Conservation (phyloP, 2,113 vertebrate species). For the Physeter macrocephalus region DNA sequence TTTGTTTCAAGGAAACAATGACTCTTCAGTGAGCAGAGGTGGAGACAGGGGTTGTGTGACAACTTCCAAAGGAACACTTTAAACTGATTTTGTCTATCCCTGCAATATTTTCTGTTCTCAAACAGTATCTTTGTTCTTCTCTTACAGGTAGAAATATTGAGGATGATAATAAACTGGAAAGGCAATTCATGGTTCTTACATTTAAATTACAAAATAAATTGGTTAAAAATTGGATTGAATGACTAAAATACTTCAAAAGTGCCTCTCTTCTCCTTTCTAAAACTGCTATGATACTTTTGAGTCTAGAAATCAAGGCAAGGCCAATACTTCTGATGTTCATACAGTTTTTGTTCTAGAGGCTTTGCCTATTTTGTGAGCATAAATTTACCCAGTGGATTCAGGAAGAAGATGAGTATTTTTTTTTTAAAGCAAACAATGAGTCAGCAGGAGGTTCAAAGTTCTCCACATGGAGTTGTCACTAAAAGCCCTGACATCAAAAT, state of each 20-base stretch:
- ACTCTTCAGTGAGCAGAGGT: not conserved
- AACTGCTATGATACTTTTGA: not conserved
- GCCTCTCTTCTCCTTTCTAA: not conserved
- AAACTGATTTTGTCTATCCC: not conserved
- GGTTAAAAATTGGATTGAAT: not conserved
- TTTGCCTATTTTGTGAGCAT: slow-evolving; percentile 6
- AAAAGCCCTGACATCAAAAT: not conserved
- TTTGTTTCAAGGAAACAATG: slow-evolving; percentile 24
- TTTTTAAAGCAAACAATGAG: not conserved
- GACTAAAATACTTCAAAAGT: slow-evolving; percentile 22
- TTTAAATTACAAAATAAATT: slow-evolving; percentile 6
- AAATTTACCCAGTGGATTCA: slow-evolving; percentile 2
- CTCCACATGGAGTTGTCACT: slow-evolving; percentile 30
- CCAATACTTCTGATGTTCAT: not conserved
- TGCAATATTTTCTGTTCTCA: not conserved
- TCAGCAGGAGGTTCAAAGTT: not conserved
- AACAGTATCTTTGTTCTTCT: slow-evolving; percentile 17
- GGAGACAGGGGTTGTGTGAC: not conserved
- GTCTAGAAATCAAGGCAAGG: not conserved
- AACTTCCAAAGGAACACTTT: not conserved
- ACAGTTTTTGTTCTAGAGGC: not conserved
- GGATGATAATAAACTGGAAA: not conserved
- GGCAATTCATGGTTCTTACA: not conserved
- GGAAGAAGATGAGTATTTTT: not conserved
- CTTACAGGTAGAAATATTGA: not conserved